Evolutionary conservation across 2,113 vertebrate species (phyloP).

Genomic region (Corydoras maculifer): DNA sequence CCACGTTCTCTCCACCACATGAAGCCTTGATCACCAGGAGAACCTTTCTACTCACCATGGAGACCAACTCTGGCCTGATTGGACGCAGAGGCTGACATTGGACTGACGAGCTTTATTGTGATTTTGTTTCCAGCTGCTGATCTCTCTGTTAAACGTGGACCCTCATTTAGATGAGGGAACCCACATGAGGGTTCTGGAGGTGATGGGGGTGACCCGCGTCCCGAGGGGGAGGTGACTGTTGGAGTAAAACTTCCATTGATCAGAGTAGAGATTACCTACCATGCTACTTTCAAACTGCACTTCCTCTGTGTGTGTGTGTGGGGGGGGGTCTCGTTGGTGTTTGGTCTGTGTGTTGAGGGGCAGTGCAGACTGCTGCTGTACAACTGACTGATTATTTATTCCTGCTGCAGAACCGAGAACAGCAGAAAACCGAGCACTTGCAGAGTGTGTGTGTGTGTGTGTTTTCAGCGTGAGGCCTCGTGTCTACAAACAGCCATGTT

Average conservation of each 20-base stretch:
- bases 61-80: slow-evolving; percentile 24
- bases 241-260: slow-evolving; percentile 28
- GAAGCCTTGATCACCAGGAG: slow-evolving; percentile 43
- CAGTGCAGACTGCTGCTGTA: slow-evolving; percentile 31
- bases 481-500: slow-evolving; percentile 36
- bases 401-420: slow-evolving; percentile 48
- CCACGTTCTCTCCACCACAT: slow-evolving; percentile 27
- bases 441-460: slow-evolving; percentile 28
- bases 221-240: neutral
- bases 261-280: slow-evolving; percentile 5
- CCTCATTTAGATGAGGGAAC: neutral
- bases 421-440: slow-evolving; percentile 40
- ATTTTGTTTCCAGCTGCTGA: no score
- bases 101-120: no score
- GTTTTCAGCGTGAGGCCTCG: neutral
- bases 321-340: no score
- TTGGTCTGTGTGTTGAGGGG: no score
- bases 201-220: no score
- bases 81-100: neutral
- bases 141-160: neutral
- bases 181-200: no score
- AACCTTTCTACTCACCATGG: slow-evolving; percentile 38
- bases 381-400: slow-evolving; percentile 56
- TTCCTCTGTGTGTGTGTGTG: slow-evolving; percentile 36
- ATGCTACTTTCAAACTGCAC: slow-evolving; percentile 31